Percentiles rank a stretch among this genome's conserved stretches.
These are phyloP conservation scores for Ashinkailepas kermadecensis DNA, from an alignment of 2,888 invertebrate genomes.

Conservation along the genomic window DNA sequence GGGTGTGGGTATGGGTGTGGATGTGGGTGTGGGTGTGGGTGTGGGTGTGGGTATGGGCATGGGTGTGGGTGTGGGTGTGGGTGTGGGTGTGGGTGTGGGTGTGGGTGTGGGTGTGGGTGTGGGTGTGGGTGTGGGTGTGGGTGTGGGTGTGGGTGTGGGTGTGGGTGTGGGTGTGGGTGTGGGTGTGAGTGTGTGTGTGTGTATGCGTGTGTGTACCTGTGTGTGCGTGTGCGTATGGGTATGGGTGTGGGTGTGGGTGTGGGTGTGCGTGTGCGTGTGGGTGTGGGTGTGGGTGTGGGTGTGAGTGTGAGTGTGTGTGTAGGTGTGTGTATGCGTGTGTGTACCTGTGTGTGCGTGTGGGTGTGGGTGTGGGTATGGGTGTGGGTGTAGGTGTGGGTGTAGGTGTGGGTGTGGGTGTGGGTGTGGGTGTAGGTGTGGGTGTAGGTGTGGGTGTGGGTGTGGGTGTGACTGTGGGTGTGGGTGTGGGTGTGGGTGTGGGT, in stretches of 20 bases:
- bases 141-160: neutral
- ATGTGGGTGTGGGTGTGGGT: neutral
- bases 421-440: conserved; percentile 20
- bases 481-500: conserved; percentile 4
- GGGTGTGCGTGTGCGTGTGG: neutral
- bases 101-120: conserved; percentile 24
- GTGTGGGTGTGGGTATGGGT: neutral
- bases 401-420: neutral
- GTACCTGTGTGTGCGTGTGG: neutral
- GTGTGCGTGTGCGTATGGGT: conserved; percentile 12
- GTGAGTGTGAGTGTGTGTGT: too few species aligned
- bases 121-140: conserved; percentile 22
- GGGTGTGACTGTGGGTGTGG: conserved; percentile 11
- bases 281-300: neutral
- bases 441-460: conserved; percentile 25
- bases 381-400: neutral
- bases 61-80: neutral
- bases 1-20: neutral
- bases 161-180: conserved; percentile 1
- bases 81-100: conserved; percentile 19
- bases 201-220: conserved; percentile 2
- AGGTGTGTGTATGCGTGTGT: too few species aligned
- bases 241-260: conserved; percentile 10
- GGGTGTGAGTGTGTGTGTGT: conserved; percentile 10
- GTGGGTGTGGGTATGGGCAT: neutral